Evolutionary conservation across 37 sponge, comb jelly and placozoan genomes (phyloP).

Genomic region (Ianthella basta): DNA sequence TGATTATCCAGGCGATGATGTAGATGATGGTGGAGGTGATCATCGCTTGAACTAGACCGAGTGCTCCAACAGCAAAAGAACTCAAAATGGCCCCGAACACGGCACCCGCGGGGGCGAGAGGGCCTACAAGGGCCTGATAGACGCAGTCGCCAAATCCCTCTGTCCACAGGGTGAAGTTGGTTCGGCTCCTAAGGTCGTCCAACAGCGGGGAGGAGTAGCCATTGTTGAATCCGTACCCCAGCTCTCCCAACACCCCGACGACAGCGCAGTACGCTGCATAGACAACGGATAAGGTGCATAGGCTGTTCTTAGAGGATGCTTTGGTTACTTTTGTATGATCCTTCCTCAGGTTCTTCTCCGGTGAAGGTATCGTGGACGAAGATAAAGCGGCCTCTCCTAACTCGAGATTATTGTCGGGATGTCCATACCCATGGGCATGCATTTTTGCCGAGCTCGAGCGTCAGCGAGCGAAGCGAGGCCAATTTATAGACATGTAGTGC

Average conservation of each 20-base stretch:
- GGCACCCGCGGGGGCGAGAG: conserved; percentile 57
- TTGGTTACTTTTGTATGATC: too few relatives aligned
- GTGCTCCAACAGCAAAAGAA: neutral
- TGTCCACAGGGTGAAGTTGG: conserved; percentile 7
- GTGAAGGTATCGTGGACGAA: too few relatives aligned
- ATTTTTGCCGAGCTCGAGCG: too few relatives aligned
- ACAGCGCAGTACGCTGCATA: neutral
- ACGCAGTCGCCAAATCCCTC: neutral
- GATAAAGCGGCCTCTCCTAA: too few relatives aligned
- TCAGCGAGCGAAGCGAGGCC: too few relatives aligned
- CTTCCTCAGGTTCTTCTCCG: too few relatives aligned
- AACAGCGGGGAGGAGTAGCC: conserved; percentile 10
- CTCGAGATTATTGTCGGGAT: too few relatives aligned
- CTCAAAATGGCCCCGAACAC: conserved; percentile 50
- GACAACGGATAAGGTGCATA: too few relatives aligned
- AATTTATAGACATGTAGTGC: too few relatives aligned
- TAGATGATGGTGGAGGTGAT: conserved; percentile 40
- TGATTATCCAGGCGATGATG: conserved; percentile 54
- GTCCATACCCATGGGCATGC: too few relatives aligned
- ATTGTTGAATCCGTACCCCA: neutral
- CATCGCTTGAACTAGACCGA: conserved; percentile 44
- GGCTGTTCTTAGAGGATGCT: too few relatives aligned
- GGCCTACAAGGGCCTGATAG: conserved; percentile 25
- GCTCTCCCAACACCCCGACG: neutral
- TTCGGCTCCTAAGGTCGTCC: neutral